Base-by-base conservation (phyloP, 1,140 invertebrate genomes). In the Cydia strobilella region DNA sequence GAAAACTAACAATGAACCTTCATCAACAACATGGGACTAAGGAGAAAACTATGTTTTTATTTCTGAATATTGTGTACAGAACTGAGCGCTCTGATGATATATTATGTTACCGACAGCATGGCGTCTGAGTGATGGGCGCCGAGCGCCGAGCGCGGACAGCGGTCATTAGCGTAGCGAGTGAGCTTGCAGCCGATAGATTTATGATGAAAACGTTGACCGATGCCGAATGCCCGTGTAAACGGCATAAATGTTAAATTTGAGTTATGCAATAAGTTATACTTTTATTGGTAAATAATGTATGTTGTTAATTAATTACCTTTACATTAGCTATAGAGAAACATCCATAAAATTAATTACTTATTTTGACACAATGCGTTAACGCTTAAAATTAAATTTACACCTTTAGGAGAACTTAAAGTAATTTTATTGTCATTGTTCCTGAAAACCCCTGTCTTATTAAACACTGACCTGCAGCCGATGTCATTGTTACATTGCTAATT, bases 101-200 rank as follows among this genome's bases (percentile, higher is more conserved):
- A 69, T n/a, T 20, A 35, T 69, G 31, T 39, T 35, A 5, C 65
- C 35, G 65, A 42, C 65, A 69, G 65, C 54, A 59, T 20, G 2
- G 20, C n/a, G 31, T 39, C 9, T 39, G 65, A 69, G 65, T 69
- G 65, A 69, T 18, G n/a, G 35, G n/a, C 10, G 65, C 31, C 7
- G 65, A 39, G n/a, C 10, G 65, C 31, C 7, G 65, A 39, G 35
- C 23, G 65, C 65, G 4, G 35, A 69, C 65, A 42, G 25, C 65
- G 65, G 35, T 18, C 31, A 69, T 69, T 39, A 69, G 31, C 31
- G 63, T 39, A 69, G 31, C 31, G 63, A 9, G 65, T 13, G 27
- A 35, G 25, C n/a, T 23, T 23, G 54, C 18, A 23, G 9, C 31
- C 65, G 27, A 35, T 18, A 69, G 65, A 69, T 69, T 69, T 69